Conservation (phyloP, 1,140 invertebrate species). For the Cotesia glomerata region DNA sequence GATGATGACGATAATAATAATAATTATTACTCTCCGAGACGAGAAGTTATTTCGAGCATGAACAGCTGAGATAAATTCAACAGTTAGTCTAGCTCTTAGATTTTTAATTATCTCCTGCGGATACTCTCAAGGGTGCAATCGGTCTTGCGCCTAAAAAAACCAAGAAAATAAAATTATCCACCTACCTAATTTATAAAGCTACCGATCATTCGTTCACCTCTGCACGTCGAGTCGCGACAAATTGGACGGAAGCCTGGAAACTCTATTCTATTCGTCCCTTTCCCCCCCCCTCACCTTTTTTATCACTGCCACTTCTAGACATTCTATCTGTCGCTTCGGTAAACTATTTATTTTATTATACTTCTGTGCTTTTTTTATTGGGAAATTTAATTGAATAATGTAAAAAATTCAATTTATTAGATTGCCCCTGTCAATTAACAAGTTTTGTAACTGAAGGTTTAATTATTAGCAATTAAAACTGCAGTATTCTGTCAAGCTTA, state of each 20-base stretch:
- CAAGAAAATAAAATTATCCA: neutral
- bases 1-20: neutral
- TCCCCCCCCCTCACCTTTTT: neutral
- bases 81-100: neutral
- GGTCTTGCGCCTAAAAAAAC: neutral
- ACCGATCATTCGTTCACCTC: conserved; percentile 18
- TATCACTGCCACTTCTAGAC: too few relatives aligned
- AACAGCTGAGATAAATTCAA: conserved; percentile 1
- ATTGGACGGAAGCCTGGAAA: conserved; percentile 6
- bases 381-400: too few relatives aligned
- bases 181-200: conserved; percentile 15
- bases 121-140: conserved; percentile 8
- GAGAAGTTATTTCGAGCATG: neutral
- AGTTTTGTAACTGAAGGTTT: too few relatives aligned
- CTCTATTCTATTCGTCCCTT: neutral
- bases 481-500: too few relatives aligned
- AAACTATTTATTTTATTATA: conserved; percentile 34
- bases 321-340: neutral
- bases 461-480: too few relatives aligned
- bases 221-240: conserved; percentile 13
- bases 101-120: conserved; percentile 30
- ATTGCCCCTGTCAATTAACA: too few relatives aligned
- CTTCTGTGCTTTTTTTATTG: conserved; percentile 16
- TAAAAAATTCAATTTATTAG: too few relatives aligned
- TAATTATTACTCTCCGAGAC: neutral